A percentile compares a stretch with the other conserved stretches of the same genome.
These are phyloP conservation scores for Tenthredo scrophulariae DNA, from an alignment of 2,888 invertebrate species.

Conservation along the genomic window DNA sequence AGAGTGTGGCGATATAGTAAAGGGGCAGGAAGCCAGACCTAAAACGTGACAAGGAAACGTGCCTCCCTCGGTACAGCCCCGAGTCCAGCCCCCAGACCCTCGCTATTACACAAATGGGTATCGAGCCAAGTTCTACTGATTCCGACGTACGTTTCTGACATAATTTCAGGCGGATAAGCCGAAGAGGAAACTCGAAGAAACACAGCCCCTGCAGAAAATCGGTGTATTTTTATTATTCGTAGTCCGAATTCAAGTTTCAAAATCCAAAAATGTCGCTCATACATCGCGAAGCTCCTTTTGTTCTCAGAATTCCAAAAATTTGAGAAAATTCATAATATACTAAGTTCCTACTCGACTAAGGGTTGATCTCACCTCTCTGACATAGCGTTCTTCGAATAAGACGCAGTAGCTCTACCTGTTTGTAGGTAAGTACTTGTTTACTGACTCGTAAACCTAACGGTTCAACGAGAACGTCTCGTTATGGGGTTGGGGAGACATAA, in stretches of 20 bases:
- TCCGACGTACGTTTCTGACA: background rate
- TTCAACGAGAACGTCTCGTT: slow-evolving; percentile 49
- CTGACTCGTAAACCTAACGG: slow-evolving; percentile 63
- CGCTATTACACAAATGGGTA: slow-evolving; percentile 32
- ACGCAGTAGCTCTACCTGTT: background rate
- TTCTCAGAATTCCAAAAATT: too few species aligned
- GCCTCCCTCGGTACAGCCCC: background rate
- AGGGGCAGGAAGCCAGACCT: slow-evolving; percentile 57
- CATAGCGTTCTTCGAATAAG: background rate
- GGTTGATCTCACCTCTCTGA: background rate
- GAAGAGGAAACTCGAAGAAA: background rate
- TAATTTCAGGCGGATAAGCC: background rate
- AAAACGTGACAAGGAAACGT: slow-evolving; percentile 66
- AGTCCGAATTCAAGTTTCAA: too few species aligned
- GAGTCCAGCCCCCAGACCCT: background rate
- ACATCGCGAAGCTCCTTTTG: too few species aligned
- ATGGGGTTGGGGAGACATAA: background rate
- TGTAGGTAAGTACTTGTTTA: slow-evolving; percentile 59
- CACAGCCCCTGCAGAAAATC: too few species aligned
- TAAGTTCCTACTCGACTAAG: background rate
- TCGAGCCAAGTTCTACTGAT: slow-evolving; percentile 12
- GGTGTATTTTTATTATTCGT: too few species aligned
- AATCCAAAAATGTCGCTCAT: too few species aligned
- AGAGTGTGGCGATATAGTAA: slow-evolving; percentile 53
- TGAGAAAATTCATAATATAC: background rate